phyloP scores from a whole-genome alignment of 1,140 invertebrate genomes.

The Battus philenor region DNA sequence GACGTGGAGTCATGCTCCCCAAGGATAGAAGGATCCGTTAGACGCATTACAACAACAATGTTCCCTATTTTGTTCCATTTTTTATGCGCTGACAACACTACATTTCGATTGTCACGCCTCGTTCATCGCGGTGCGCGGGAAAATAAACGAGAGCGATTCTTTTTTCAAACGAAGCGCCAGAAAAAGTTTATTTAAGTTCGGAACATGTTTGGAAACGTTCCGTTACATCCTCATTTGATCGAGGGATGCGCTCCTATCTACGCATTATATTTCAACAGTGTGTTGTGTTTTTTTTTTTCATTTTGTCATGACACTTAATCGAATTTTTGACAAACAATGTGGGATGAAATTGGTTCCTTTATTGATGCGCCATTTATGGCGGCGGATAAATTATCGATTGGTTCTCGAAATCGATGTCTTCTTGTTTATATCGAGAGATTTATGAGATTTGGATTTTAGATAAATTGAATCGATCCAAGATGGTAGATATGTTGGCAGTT shows the following conservation, averaged over 20 bases:
- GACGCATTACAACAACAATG: conserved; percentile 51
- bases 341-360: conserved; percentile 67
- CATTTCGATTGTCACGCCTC: conserved; percentile 64
- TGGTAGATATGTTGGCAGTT: conserved; percentile 1
- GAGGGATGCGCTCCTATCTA: conserved; percentile 36
- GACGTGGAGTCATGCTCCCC: conserved; percentile 33
- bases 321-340: conserved; percentile 71
- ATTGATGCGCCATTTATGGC: conserved; percentile 54
- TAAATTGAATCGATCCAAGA: conserved; percentile 8
- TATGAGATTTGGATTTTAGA: conserved; percentile 8
- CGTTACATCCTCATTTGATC: conserved; percentile 47
- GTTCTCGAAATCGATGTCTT: conserved; percentile 16
- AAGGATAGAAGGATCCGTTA: conserved; percentile 50
- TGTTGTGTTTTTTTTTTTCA: conserved; percentile 31
- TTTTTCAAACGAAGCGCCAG: conserved; percentile 39
- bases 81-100: conserved; percentile 52
- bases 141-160: conserved; percentile 48
- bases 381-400: conserved; percentile 45
- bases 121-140: conserved; percentile 52
- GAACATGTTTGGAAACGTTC: conserved; percentile 41
- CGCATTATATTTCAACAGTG: conserved; percentile 20
- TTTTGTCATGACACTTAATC: conserved; percentile 61
- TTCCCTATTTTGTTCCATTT: conserved; percentile 38
- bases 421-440: conserved; percentile 12
- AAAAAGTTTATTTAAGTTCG: conserved; percentile 51